Percentiles rank a stretch among this genome's conserved stretches.
These are phyloP conservation scores for Toxostoma redivivum DNA, from an alignment of 2,113 vertebrate genomes.

Conservation along the genomic window DNA sequence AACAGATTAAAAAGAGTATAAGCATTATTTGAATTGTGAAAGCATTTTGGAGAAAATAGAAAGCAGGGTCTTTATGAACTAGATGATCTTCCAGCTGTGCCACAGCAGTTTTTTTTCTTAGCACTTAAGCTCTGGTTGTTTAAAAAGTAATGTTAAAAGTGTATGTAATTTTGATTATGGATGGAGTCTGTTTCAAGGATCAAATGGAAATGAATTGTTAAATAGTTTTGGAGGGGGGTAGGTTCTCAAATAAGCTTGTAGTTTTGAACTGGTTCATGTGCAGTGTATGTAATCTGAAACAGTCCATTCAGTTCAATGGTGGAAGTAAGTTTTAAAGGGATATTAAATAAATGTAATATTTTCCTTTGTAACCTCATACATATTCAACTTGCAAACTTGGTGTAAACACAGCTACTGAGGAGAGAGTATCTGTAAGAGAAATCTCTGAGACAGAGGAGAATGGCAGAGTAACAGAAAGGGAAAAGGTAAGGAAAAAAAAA, in stretches of 20 bases:
- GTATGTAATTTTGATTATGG: not conserved
- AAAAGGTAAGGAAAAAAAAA: not conserved
- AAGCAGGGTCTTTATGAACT: not conserved
- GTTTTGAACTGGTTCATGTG: not conserved
- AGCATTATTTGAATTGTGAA: not conserved
- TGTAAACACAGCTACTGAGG: not conserved
- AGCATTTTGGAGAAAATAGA: not conserved
- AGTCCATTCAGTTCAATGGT: not conserved
- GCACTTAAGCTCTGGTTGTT: not conserved
- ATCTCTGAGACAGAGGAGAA: not conserved
- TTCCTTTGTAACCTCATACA: not conserved
- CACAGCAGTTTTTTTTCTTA: not conserved
- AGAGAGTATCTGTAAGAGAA: not conserved
- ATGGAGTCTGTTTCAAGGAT: not conserved
- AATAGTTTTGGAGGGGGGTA: not conserved
- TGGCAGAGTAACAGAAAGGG: not conserved
- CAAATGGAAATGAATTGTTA: constrained; percentile 17
- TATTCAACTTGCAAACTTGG: not conserved
- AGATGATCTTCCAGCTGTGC: not conserved
- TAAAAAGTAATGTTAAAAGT: constrained; percentile 27
- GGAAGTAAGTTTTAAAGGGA: not conserved
- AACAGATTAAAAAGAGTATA: not conserved
- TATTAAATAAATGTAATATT: not conserved
- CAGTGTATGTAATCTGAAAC: not conserved
- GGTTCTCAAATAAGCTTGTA: not conserved